phyloP scores from a whole-genome alignment of 2,113 vertebrate species.

The Camelus dromedarius region DNA sequence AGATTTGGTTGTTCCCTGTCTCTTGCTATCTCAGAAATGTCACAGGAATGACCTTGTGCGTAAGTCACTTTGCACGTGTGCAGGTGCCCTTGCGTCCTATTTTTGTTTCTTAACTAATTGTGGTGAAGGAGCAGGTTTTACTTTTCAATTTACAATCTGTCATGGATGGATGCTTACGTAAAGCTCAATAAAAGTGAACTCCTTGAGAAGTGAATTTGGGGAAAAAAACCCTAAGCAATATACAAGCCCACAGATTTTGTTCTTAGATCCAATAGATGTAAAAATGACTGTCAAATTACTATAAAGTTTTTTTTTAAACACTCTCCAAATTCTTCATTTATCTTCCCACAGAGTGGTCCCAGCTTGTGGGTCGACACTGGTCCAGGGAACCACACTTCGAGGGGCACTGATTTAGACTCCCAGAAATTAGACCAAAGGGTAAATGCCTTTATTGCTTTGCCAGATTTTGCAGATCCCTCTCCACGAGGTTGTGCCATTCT shows the following conservation, averaged over 20 bases:
- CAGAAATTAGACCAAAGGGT: neutral
- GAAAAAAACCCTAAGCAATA: neutral
- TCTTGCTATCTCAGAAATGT: neutral
- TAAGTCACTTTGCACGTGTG: neutral
- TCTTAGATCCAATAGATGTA: neutral
- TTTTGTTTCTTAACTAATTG: neutral
- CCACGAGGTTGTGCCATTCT: neutral
- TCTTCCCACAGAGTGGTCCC: neutral
- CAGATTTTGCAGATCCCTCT: neutral
- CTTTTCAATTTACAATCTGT: conserved; percentile 61
- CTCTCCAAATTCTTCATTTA: neutral
- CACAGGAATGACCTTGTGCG: neutral
- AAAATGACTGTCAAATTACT: conserved; percentile 32
- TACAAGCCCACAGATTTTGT: conserved; percentile 42
- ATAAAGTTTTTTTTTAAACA: neutral
- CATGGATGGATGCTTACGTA: conserved; percentile 49
- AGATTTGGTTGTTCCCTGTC: neutral
- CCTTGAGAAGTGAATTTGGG: conserved; percentile 48
- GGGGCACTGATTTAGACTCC: neutral
- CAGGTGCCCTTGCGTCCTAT: neutral
- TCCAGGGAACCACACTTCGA: neutral
- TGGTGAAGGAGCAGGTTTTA: conserved; percentile 23
- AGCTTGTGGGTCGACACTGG: neutral
- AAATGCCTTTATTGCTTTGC: neutral
- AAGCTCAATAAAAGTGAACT: conserved; percentile 67